Conservation (phyloP, 2,888 invertebrate genomes). For the Caenorhabditis panamensis region DNA sequence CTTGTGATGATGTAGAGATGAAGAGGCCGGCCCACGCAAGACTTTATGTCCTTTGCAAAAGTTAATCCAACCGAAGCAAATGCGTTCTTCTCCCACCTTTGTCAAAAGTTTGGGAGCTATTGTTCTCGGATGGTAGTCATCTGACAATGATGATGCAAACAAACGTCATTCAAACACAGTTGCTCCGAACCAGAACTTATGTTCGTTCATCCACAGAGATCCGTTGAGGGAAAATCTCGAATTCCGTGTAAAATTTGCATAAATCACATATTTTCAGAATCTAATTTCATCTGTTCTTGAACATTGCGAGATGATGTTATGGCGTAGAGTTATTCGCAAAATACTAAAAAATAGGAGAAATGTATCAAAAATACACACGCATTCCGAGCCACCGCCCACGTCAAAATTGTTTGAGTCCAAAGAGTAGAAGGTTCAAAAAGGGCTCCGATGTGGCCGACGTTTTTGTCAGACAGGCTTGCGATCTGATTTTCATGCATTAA, state of each 20-base stretch:
- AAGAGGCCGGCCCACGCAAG: conserved; percentile 48
- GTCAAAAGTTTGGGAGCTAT: conserved; percentile 6
- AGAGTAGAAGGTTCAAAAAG: conserved; percentile 14
- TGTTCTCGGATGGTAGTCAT: conserved; percentile 38
- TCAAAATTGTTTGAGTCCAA: neutral
- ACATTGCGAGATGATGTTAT: neutral
- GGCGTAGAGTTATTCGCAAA: neutral
- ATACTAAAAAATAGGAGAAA: too few relatives aligned
- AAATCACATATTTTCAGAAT: neutral
- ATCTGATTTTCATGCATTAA: conserved; percentile 26
- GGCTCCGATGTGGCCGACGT: neutral
- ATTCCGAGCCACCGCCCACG: neutral
- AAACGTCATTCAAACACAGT: conserved; percentile 15
- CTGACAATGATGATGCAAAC: conserved; percentile 12
- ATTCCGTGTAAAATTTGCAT: neutral
- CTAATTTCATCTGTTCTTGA: neutral
- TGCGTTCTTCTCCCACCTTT: conserved; percentile 36
- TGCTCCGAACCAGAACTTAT: neutral
- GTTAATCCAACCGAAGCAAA: conserved; percentile 57
- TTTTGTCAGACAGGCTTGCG: neutral
- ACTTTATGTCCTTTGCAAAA: conserved; percentile 49
- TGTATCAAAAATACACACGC: neutral
- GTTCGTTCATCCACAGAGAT: neutral
- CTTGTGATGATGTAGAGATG: conserved; percentile 31
- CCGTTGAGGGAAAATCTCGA: neutral